These are phyloP conservation scores for Drosophila subobscura DNA, from an alignment of 1,140 invertebrate genomes.

Conservation along the genomic window DNA sequence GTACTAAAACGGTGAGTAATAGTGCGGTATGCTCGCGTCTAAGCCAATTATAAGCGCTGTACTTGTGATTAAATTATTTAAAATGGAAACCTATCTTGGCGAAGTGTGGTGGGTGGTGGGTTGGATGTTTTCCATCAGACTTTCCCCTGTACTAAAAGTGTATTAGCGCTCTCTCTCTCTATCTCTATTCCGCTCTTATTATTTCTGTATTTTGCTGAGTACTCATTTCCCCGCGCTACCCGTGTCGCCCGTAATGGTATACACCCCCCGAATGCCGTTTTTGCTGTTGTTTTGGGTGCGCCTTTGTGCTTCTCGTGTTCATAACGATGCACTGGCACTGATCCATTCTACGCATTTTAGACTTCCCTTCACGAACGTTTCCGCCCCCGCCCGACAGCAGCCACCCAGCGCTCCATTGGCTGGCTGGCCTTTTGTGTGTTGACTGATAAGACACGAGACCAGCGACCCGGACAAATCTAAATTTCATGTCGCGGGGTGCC, in stretches of 20 bases:
- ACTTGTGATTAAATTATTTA: constrained; percentile 34
- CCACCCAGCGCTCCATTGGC: constrained; percentile 20
- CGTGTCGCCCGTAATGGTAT: constrained; percentile 29
- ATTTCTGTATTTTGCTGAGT: too few relatives aligned
- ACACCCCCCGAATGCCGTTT: constrained; percentile 54
- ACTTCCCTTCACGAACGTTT: too few relatives aligned
- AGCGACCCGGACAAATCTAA: constrained; percentile 1
- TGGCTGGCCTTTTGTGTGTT: constrained; percentile 27
- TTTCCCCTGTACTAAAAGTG: constrained; percentile 30
- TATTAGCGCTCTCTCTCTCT: constrained; percentile 21
- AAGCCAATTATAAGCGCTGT: constrained; percentile 59
- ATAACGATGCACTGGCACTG: constrained; percentile 22
- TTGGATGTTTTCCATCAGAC: constrained; percentile 10
- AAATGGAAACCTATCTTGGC: constrained; percentile 11
- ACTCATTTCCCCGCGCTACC: too few relatives aligned
- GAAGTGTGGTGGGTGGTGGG: constrained; percentile 8
- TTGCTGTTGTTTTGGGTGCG: constrained; percentile 44
- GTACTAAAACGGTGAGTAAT: constrained; percentile 75
- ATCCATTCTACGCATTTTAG: constrained; percentile 13
- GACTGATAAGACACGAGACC: constrained; percentile 40
- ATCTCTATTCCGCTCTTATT: constrained; percentile 6
- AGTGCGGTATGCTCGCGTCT: constrained; percentile 38
- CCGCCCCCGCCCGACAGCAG: background rate
- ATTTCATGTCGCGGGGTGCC: constrained; percentile 2
- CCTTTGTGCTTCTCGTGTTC: constrained; percentile 37